Evolutionary conservation across 2,797 vertebrate genomes (phyloP), one percentile per base, ranked within the genome.

Genomic region (Rousettus madagascariensis): DNA sequence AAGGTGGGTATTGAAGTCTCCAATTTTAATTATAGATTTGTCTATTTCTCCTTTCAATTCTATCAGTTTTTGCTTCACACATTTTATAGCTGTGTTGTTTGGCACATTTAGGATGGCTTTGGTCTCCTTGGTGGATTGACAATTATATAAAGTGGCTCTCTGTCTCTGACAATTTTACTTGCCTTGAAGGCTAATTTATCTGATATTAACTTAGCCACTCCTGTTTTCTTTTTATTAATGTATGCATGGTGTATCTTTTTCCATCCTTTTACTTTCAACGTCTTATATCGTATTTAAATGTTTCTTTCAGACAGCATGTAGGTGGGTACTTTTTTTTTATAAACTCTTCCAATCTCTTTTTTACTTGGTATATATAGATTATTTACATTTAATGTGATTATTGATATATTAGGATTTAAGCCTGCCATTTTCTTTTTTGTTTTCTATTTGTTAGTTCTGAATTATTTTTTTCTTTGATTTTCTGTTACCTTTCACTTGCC

Each of bases 391-490:
- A 95, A 55, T 43, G 2, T 80, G 86, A 92, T 78, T 66, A 66
- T n/a, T 86, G 22, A 36, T 43, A 65, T 41, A 26, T 71, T 59
- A 57, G 28, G 57, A 78, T 10, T 43, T 79, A 49, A 79, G 12
- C 71, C 12, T 86, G 43, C n/a, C 36, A 77, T 90, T 94, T 92
- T 84, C 30, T 91, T 86, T 92, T 79, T 65, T 80, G n/a, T 55
- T 49, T 61, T 94, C 26, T 65, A 4, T 53, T 63, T 65, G 16
- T 46, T 55, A 51, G 49, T 15, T 78, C 15, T 41, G 26, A 41
- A 13, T 80, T 69, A 59, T 72, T 78, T 86, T 83, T 66, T 30
- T 84, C 5, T 80, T 24, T 85, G 36, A 57, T 71, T 74, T 24
- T 71, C 4, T 77, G 8, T 59, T 96, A 91, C 46, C 33, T 83